Conservation (phyloP, 2,888 invertebrate species). For the Tromatobia lineatoria region DNA sequence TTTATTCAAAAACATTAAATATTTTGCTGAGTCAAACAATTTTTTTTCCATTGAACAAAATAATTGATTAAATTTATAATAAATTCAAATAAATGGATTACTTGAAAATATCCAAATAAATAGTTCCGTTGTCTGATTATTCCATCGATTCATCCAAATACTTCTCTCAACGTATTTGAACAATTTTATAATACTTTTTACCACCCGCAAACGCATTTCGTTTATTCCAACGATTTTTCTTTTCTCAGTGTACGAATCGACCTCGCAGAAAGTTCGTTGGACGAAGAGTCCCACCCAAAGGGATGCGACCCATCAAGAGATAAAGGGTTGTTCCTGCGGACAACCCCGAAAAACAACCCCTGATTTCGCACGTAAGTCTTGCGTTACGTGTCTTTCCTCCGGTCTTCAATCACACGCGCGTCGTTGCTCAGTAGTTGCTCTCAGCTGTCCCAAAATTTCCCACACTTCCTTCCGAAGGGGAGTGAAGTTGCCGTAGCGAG, state of each 20-base stretch:
- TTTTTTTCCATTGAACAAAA: too few species aligned
- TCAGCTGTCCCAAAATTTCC: constrained; percentile 79
- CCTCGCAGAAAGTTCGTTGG: constrained; percentile 23
- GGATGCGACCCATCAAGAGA: constrained; percentile 29
- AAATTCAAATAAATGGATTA: too few species aligned
- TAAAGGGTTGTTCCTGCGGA: constrained; percentile 22
- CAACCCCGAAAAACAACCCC: constrained; percentile 36
- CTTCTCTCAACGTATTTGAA: too few species aligned
- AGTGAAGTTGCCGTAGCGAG: constrained; percentile 62
- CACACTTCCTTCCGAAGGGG: constrained; percentile 78
- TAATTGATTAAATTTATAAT: too few species aligned
- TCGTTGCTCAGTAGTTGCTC: constrained; percentile 70
- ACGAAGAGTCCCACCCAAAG: constrained; percentile 11
- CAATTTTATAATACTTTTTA: too few species aligned
- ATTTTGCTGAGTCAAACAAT: too few species aligned
- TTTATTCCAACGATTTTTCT: not conserved
- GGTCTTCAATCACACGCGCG: constrained; percentile 49
- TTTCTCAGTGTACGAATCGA: not conserved
- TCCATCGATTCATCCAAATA: too few species aligned
- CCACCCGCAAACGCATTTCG: too few species aligned
- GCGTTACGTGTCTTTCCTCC: constrained; percentile 35
- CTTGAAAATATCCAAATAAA: too few species aligned
- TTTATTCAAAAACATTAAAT: too few species aligned
- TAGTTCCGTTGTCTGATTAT: too few species aligned
- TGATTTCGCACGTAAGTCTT: constrained; percentile 46